Base-by-base conservation (phyloP, 2,888 invertebrate species). In the Baccha elongata region DNA sequence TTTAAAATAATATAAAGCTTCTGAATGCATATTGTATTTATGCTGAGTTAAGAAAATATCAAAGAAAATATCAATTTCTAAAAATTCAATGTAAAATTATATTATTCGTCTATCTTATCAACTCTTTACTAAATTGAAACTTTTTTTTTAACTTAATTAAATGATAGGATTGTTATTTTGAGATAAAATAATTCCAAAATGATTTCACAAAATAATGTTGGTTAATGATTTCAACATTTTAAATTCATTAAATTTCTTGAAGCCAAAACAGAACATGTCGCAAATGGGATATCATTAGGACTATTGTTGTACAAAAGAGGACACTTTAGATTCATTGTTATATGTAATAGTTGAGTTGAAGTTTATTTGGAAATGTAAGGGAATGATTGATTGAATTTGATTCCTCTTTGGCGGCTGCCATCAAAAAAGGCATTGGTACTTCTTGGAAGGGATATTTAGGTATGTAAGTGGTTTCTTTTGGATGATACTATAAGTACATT, bases 271-370 rank as follows among this genome's bases (percentile, higher is more conserved):
- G 46, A 6, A 0, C n/a, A 15, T 42, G 23, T 74, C 67, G 19
- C 68, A 72, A 68, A 76, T 64, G 67, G 48, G 67, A 19, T 19
- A 72, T 68, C 78, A 83, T 83, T 83, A 78, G 75, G 83, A 44
- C 83, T 48, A 64, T 83, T 72, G 83, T 83, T 13, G 21, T 55
- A 53, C 65, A 37, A 64, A 76, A 69, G 75, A 29, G 50, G 68
- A 83, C 76, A 83, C 83, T 78, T 42, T 19, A 68, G 13, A 29
- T 58, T n/a, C 21, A 50, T 78, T 73, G 78, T 78, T 72, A 7
- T 32, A 1, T 8, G 26, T 26, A 29, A 26, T 42, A 26, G 53
- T 64, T 64, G 40, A 65, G 21, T 35, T 65, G 64, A 65, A 37
- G 68, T 60, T 23, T 15, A 32, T 58, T 64, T 67, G 37, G 44